phyloP scores from a whole-genome alignment of 2,888 invertebrate species.

The Polyommatus iphigenia region DNA sequence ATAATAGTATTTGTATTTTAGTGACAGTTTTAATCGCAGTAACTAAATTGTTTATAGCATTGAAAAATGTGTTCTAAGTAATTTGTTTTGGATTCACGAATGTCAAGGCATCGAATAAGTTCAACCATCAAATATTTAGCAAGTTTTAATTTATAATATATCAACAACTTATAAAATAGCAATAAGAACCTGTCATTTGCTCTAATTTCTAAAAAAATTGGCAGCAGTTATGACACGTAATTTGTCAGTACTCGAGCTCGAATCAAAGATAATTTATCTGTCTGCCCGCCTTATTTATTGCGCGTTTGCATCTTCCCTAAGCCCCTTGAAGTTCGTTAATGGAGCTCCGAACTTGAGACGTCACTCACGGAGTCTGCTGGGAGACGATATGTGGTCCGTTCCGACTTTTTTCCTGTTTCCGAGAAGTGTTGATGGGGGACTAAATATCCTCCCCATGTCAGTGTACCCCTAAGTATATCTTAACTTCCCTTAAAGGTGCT shows the following conservation, averaged over 20 bases:
- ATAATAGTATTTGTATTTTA: slow-evolving; percentile 38
- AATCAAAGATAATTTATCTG: slow-evolving; percentile 80
- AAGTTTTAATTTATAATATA: too few species aligned
- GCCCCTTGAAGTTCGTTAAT: slow-evolving; percentile 75
- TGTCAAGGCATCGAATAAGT: too few species aligned
- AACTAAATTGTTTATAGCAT: background rate
- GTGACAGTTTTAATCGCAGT: slow-evolving; percentile 1
- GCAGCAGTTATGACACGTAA: slow-evolving; percentile 76
- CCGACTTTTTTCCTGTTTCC: slow-evolving; percentile 55
- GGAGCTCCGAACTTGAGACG: slow-evolving; percentile 68
- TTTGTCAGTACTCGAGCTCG: slow-evolving; percentile 74
- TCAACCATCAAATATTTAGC: too few species aligned
- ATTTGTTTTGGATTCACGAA: background rate
- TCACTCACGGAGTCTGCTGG: slow-evolving; percentile 53
- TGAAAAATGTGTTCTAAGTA: background rate
- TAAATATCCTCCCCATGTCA: slow-evolving; percentile 47
- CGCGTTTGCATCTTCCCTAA: slow-evolving; percentile 72
- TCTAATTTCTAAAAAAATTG: slow-evolving; percentile 64
- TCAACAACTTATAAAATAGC: background rate
- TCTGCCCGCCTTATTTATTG: slow-evolving; percentile 78
- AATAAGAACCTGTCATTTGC: slow-evolving; percentile 52
- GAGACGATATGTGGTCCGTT: slow-evolving; percentile 54
- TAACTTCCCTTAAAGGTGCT: background rate
- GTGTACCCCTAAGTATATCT: background rate
- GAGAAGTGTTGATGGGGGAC: slow-evolving; percentile 63